These are phyloP conservation scores for Amphipoea lucens DNA, from an alignment of 2,888 invertebrate genomes.

Conservation along the genomic window DNA sequence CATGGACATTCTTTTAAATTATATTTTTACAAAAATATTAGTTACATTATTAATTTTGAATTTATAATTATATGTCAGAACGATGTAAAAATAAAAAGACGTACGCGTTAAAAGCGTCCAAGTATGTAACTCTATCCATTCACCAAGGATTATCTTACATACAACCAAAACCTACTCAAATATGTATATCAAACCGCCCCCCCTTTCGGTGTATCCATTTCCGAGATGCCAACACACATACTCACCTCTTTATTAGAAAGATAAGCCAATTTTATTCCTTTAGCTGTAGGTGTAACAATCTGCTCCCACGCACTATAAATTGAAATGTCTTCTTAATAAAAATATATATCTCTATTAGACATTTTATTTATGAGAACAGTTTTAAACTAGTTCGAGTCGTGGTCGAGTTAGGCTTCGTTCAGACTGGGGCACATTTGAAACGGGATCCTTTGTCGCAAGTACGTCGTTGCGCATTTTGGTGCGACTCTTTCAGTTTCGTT, in stretches of 20 bases:
- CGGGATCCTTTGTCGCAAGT: neutral
- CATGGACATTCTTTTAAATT: no score
- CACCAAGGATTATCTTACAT: conserved; percentile 22
- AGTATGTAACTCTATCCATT: neutral
- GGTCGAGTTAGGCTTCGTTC: conserved; percentile 9
- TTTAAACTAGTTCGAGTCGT: conserved; percentile 34
- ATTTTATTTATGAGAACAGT: conserved; percentile 56
- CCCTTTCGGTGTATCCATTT: conserved; percentile 52
- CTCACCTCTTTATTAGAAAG: conserved; percentile 61
- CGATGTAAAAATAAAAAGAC: no score
- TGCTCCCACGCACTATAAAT: conserved; percentile 66
- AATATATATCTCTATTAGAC: conserved; percentile 56
- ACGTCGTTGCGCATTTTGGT: neutral
- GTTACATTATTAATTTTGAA: no score
- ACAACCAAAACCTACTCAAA: conserved; percentile 21
- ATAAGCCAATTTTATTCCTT: conserved; percentile 70
- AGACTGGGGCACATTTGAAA: neutral
- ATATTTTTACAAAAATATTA: no score
- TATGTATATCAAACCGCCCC: conserved; percentile 25
- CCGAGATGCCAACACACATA: conserved; percentile 42
- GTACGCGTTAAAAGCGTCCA: no score
- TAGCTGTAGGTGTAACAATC: conserved; percentile 59
- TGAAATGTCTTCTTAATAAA: conserved; percentile 73
- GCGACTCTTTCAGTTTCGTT: neutral
- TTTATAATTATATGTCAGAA: no score